phyloP scores from a whole-genome alignment of 2,888 invertebrate genomes.

The Macrosoma leucophasiata region DNA sequence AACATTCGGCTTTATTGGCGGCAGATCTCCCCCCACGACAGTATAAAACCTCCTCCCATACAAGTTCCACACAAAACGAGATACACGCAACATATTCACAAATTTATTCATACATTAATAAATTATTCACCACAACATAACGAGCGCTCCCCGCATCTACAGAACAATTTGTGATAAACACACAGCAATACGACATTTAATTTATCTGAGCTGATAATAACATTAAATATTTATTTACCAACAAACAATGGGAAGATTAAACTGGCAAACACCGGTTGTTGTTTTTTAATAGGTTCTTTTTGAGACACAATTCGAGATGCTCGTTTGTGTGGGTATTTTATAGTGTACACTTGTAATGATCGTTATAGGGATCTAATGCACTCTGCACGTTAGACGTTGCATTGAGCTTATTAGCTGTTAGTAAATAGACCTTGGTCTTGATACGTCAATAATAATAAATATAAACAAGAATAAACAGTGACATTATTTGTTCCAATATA shows the following conservation, averaged over 20 bases:
- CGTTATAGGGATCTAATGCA: constrained; percentile 6
- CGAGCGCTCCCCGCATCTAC: constrained; percentile 7
- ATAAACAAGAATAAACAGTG: too few relatives aligned
- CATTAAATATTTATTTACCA: constrained; percentile 25
- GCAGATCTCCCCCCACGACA: constrained; percentile 40
- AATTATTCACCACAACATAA: constrained; percentile 3
- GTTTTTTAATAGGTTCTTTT: too few relatives aligned
- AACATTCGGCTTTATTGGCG: constrained; percentile 25
- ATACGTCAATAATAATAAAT: too few relatives aligned
- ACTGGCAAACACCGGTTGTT: constrained; percentile 16
- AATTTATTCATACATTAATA: constrained; percentile 2
- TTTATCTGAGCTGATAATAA: constrained; percentile 32
- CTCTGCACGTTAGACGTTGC: constrained; percentile 6
- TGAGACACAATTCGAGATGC: too few relatives aligned
- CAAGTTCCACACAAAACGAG: constrained; percentile 31
- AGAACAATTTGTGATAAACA: constrained; percentile 21
- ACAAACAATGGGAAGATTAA: constrained; percentile 19
- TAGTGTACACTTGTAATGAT: too few relatives aligned
- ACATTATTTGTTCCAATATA: too few relatives aligned
- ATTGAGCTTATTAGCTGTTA: neutral
- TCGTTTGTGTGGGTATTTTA: too few relatives aligned
- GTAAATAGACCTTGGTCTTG: constrained; percentile 11
- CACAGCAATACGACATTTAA: constrained; percentile 30
- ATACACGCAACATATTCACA: constrained; percentile 42
- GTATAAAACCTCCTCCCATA: constrained; percentile 43